Base-by-base conservation (phyloP, 2,113 vertebrate species). In the Scytalopus superciliaris region DNA sequence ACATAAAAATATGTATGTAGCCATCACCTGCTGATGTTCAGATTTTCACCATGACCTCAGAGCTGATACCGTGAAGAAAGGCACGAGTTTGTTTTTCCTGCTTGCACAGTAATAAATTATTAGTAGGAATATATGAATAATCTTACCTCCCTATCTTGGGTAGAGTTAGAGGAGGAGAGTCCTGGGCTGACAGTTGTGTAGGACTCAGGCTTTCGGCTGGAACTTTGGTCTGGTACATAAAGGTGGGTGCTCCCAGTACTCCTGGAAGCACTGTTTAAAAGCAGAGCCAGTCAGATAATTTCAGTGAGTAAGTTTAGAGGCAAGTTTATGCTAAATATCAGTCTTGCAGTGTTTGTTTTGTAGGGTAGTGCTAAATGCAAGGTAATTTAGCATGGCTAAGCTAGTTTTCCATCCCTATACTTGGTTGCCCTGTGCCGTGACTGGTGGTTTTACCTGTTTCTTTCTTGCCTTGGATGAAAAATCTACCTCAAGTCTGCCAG, bases 331-430 rank as follows among this genome's bases (percentile, higher is more conserved):
- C 33, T 68, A 35, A 59, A 70, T 33, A 3, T 10, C 10, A 17
- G 10, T 57, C n/a, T 55, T 17, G 4, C 0, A 1, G 6, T 68
- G 6, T 73, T 84, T 53, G 3, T 35, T 1, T 49, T 53, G 15
- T 59, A 59, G 64, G 21, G 21, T 24, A 53, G 37, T 73, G 35
- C 53, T 88, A 91, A 88, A 57, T 30, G 12, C 14, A 37, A 25
- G 24, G 19, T 24, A 68, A 19, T 47, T 55, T 42, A 57, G 23
- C 10, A 14, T 67, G 37, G 47, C 62, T 66, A 33, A 72, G 52
- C 35, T 81, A 3, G 18, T 59, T 16, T 74, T 77, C 17, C 2
- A 19, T 42, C 19, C 15, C 9, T 56, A 0, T 62, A 5, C 56
- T 44, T 64, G 35, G 10, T 69, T 73, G 31, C 19, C 22, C 15